A percentile compares a stretch with the other conserved stretches of the same genome.
These are phyloP conservation scores for Dromococcyx pavoninus DNA, from an alignment of 2,797 vertebrate genomes.

Conservation along the genomic window DNA sequence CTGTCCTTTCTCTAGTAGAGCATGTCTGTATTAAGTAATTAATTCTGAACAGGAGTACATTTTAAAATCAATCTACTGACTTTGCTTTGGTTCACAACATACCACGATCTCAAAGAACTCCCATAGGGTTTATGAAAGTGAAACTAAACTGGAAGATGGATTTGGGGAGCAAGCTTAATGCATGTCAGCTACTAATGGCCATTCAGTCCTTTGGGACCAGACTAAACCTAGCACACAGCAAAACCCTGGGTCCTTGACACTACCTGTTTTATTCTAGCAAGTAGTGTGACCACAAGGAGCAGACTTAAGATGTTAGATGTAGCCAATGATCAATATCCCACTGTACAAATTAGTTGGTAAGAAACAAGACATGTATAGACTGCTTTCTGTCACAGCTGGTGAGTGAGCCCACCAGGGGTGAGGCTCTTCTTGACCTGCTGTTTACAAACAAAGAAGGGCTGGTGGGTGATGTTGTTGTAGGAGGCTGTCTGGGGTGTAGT, in stretches of 20 bases:
- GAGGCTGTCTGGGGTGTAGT: too few species aligned
- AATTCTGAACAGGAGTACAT: neutral
- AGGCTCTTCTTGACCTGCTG: too few species aligned
- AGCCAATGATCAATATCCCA: neutral
- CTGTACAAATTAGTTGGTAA: neutral
- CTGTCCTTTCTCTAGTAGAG: neutral
- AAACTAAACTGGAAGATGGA: neutral
- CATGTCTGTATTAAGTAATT: neutral
- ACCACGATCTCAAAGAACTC: neutral
- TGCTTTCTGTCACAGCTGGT: too few species aligned
- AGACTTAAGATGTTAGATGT: neutral
- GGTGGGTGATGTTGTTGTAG: too few species aligned
- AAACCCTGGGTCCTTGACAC: neutral
- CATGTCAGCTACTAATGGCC: neutral
- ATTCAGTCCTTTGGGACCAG: neutral
- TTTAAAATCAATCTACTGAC: neutral
- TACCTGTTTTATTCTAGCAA: neutral
- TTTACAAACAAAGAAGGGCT: too few species aligned
- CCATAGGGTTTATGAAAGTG: neutral
- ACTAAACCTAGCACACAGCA: too few species aligned
- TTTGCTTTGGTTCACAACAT: neutral
- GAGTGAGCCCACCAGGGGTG: too few species aligned
- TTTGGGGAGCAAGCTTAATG: neutral
- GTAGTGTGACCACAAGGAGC: neutral
- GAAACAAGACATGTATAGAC: neutral